Evolutionary conservation across 2,888 invertebrate species (phyloP), one percentile per base, ranked within the genome.

Genomic region (Eutolmus rufibarbis): DNA sequence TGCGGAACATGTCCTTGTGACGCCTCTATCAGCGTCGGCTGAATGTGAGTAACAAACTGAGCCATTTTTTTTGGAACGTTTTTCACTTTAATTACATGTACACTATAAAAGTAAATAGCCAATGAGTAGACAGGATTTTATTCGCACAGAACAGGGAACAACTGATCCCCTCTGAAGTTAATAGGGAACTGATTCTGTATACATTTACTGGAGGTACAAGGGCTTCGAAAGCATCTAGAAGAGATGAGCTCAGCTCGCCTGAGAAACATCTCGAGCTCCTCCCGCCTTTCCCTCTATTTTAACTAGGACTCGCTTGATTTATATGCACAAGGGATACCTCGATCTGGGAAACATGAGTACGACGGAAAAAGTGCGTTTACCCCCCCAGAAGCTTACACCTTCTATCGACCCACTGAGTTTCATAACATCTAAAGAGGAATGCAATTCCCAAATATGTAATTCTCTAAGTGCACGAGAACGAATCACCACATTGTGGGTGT

Each of bases 41-140:
- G 94, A 89, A 94, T 94, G 90, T 94, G 94, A 79, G 94, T 94
- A 88, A 94, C 94, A 90, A 94, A 94, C 91, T 94, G 94, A 89
- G 94, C 94, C 94, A 94, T 94, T 89, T 84, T n/a, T 89, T 37
- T 31, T 74, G 37, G 23, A 31, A 88, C 14, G n/a, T 74, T 86
- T 46, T 85, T 84, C 74, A 74, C 43, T 85, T 85, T 74, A 19
- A 66, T 66, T 23, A 23, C 66, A 66, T 66, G 66, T 23, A 66
- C 66, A 66, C 66, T 23, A 28, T 66, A 66, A 28, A 66, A 66
- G 66, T 51, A 81, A 37, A n/a, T 76, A 76, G 7, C 51, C 51
- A 51, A 16, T 16, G 7, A 12, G 9, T 76, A 76, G 34, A 37
- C 76, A 76, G 9, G 9, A 37, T 51, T 81, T n/a, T 5, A 56